Evolutionary conservation across 1,140 invertebrate genomes (phyloP), one percentile per base, ranked within the genome.

Genomic region (Teleogryllus occipitalis): DNA sequence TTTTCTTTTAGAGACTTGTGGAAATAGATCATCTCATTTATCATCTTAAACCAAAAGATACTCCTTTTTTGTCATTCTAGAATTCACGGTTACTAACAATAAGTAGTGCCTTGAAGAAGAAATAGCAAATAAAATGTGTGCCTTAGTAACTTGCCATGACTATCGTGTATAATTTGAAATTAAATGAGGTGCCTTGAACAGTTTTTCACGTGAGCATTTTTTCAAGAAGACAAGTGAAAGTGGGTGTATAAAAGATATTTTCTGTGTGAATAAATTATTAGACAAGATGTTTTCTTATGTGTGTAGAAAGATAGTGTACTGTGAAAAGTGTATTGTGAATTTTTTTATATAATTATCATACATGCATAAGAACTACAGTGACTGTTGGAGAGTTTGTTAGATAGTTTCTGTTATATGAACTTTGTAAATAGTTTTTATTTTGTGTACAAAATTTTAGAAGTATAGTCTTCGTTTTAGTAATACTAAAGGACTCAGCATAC

Each of bases 341-440:
- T 65, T 65, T 65, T 65, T 65, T 65, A 14, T 14, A 14, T n/a
- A n/a, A n/a, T 65, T 18, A 65, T 65, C 10, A 65, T 65, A 65
- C 18, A 14, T 65, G 54, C 54, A 65, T 65, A 14, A 39, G 10
- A 65, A 18, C 18, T 14, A 65, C 54, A 65, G 10, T 65, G 54
- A 65, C 54, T 65, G 54, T 65, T 65, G 54, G 54, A 65, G 18
- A 14, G 54, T 65, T 65, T 65, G 54, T 65, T 65, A 14, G 10
- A 65, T 65, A 65, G 54, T 65, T 65, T 65, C 54, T 65, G 54
- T 65, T 65, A 65, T 65, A 18, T 65, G 54, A 65, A 65, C 54
- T 65, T 65, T 65, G 54, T 65, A 65, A 65, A 65, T 65, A 65
- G 54, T 65, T 65, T 65, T 65, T 65, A 65, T 65, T 65, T 65